phyloP scores from a whole-genome alignment of 2,888 invertebrate species.

The Apamea epomidion region DNA sequence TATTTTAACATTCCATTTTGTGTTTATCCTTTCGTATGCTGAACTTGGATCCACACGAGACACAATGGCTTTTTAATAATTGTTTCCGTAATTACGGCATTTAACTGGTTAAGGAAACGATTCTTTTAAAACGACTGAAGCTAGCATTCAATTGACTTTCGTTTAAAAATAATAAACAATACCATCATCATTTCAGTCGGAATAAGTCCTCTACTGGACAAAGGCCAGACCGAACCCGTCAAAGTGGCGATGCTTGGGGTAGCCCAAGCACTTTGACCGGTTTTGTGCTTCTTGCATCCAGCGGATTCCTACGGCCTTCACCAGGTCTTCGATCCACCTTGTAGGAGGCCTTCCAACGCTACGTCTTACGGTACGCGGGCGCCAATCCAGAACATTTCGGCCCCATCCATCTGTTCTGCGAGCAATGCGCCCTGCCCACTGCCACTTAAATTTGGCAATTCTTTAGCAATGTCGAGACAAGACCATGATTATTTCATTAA shows the following conservation, averaged over 20 bases:
- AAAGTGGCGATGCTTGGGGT: no score
- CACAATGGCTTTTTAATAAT: no score
- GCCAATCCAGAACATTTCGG: neutral
- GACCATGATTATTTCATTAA: neutral
- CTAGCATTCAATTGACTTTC: neutral
- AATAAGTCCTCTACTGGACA: no score
- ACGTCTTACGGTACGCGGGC: no score
- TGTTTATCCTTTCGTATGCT: no score
- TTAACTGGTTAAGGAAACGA: no score
- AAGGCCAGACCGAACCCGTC: no score
- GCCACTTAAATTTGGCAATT: neutral
- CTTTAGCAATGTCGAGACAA: neutral
- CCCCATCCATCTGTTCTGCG: neutral
- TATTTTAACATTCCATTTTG: neutral
- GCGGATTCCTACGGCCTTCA: neutral
- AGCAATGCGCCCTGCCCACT: neutral
- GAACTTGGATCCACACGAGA: no score
- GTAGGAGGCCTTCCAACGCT: neutral
- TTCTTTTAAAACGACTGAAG: neutral
- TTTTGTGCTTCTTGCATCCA: neutral
- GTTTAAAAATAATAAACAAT: neutral
- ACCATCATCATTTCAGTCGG: no score
- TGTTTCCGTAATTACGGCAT: no score
- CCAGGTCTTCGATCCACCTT: neutral
- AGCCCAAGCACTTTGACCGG: no score